These are phyloP conservation scores for Microctenopoma steveboyesi DNA, from an alignment of 2,797 vertebrate genomes.

Conservation along the genomic window DNA sequence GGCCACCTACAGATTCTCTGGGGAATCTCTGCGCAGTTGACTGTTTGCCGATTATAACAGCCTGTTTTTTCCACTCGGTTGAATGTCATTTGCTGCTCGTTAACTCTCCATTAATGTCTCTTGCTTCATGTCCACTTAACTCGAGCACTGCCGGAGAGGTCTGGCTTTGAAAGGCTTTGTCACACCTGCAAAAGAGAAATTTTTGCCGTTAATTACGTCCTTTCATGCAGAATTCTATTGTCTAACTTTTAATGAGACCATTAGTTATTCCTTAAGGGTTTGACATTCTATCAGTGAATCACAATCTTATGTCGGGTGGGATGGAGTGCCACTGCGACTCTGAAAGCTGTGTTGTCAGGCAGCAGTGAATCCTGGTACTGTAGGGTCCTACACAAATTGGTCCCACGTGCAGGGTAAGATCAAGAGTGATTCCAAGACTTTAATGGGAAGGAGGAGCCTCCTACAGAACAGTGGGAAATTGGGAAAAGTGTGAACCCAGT, in stretches of 20 bases:
- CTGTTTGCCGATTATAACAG: constrained; percentile 59
- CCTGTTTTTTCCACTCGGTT: constrained; percentile 54
- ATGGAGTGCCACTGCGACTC: neutral
- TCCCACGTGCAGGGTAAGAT: neutral
- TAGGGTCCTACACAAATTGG: neutral
- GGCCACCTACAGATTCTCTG: constrained; percentile 56
- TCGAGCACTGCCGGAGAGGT: constrained; percentile 28
- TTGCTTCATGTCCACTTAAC: constrained; percentile 55
- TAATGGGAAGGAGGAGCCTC: neutral
- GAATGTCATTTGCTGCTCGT: constrained; percentile 68
- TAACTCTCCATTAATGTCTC: constrained; percentile 66
- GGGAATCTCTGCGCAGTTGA: constrained; percentile 44
- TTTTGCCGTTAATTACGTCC: constrained; percentile 39
- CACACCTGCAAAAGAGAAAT: constrained; percentile 46
- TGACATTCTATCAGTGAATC: constrained; percentile 17
- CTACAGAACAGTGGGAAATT: neutral
- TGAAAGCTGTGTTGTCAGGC: constrained; percentile 3
- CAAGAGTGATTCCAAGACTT: neutral
- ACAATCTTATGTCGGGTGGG: neutral
- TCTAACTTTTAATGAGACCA: constrained; percentile 41
- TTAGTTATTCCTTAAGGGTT: constrained; percentile 25
- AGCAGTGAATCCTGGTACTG: neutral
- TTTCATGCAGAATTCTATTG: constrained; percentile 23
- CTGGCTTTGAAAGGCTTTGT: constrained; percentile 44
- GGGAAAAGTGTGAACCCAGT: neutral